Evolutionary conservation across 2,113 vertebrate species (phyloP).

Genomic region (Corydoras sp.): DNA sequence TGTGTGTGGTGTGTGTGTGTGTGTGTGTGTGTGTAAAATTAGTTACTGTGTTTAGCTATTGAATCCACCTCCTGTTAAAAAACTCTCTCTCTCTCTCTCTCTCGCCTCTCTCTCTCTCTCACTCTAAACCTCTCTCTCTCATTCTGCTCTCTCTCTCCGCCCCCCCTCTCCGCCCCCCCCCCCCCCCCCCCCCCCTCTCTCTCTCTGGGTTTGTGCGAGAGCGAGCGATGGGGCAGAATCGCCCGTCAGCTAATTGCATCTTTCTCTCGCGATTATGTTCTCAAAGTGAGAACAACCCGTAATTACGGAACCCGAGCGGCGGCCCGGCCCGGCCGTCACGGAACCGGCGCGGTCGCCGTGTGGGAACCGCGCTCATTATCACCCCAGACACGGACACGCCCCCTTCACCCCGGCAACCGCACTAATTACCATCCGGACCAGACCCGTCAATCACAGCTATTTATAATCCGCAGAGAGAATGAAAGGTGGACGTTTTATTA

Average conservation of each 20-base stretch:
- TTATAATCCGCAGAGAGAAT: slow-evolving; percentile 34
- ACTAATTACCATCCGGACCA: slow-evolving; percentile 44
- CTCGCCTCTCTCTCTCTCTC: slow-evolving; percentile 24
- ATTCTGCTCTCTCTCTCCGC: too few species aligned
- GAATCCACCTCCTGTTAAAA: slow-evolving; percentile 30
- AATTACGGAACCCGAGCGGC: slow-evolving; percentile 59
- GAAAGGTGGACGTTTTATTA: slow-evolving; percentile 2
- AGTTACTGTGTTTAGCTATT: slow-evolving; percentile 20
- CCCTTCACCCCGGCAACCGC: slow-evolving; percentile 42
- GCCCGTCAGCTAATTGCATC: slow-evolving; percentile 61
- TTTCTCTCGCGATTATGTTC: slow-evolving; percentile 68
- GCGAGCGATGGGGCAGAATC: slow-evolving; percentile 19
- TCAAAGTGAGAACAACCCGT: slow-evolving; percentile 66
- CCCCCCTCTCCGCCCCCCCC: too few species aligned
- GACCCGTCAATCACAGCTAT: slow-evolving; percentile 45
- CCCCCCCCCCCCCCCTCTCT: too few species aligned
- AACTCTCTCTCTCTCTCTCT: slow-evolving; percentile 21
- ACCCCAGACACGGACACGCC: slow-evolving; percentile 48
- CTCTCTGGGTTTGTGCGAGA: neutral
- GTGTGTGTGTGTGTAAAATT: slow-evolving; percentile 13
- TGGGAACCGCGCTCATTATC: slow-evolving; percentile 55
- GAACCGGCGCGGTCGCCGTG: slow-evolving; percentile 44
- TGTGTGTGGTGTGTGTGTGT: too few species aligned
- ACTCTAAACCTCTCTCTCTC: too few species aligned
- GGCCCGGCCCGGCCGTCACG: slow-evolving; percentile 49